Conservation (phyloP, 2,797 vertebrate genomes). For the Dermochelys coriacea region DNA sequence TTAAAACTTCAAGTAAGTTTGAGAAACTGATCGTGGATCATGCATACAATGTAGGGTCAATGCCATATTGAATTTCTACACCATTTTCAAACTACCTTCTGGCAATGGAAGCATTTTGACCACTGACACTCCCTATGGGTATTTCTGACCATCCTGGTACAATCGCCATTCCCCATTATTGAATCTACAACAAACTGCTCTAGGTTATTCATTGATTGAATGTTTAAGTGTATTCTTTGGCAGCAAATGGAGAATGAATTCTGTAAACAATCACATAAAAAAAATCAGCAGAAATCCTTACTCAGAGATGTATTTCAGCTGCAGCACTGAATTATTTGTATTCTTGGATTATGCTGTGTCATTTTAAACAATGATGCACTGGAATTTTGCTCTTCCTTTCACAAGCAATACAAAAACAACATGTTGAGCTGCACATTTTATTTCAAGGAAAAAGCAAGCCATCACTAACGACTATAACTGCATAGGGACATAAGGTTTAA, state of each 20-base stretch:
- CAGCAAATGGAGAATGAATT: constrained; percentile 86
- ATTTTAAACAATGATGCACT: constrained; percentile 45
- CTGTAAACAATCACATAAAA: constrained; percentile 81
- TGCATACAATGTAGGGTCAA: constrained; percentile 94
- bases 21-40: constrained; percentile 82
- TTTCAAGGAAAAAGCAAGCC: constrained; percentile 62
- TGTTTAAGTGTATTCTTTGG: constrained; percentile 95
- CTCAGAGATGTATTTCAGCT: constrained; percentile 55
- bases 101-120: constrained; percentile 99
- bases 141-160: constrained; percentile 94
- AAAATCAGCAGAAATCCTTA: constrained; percentile 78
- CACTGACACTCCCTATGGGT: constrained; percentile 96
- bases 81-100: constrained; percentile 99
- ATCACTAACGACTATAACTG: constrained; percentile 39
- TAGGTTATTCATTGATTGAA: constrained; percentile 99
- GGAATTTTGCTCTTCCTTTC: constrained; percentile 57
- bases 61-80: constrained; percentile 94
- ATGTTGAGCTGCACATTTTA: not conserved
- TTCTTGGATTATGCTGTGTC: constrained; percentile 68
- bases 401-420: constrained; percentile 35
- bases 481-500: constrained; percentile 47
- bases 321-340: constrained; percentile 72
- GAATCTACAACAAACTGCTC: constrained; percentile 91
- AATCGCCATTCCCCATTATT: constrained; percentile 85
- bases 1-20: constrained; percentile 75